A percentile compares a stretch with the other conserved stretches of the same genome.
These are phyloP conservation scores for Trematomus loennbergii DNA, from an alignment of 2,113 vertebrate species.

Conservation along the genomic window DNA sequence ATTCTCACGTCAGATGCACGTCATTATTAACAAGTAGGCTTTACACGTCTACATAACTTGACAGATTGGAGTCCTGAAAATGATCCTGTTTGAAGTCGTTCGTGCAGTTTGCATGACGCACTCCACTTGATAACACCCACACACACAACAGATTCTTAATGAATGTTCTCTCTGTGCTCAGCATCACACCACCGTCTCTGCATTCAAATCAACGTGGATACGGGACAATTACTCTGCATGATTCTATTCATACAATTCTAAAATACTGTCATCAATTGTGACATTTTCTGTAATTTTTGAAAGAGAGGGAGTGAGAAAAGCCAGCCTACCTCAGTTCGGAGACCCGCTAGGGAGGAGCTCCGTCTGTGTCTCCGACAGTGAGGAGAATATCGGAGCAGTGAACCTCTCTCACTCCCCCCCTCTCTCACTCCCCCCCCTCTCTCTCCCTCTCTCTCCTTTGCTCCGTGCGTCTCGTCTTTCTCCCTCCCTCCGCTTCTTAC, in stretches of 20 bases:
- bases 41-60: constrained; percentile 15
- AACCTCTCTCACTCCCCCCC: constrained; percentile 11
- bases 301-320: constrained; percentile 38
- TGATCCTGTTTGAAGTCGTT: not conserved
- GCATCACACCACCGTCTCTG: constrained; percentile 2
- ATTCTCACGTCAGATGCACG: constrained; percentile 50
- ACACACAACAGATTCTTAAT: not conserved
- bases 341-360: constrained; percentile 64
- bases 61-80: not conserved
- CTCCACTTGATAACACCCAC: constrained; percentile 25
- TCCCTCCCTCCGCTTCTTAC: constrained; percentile 67
- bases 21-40: constrained; percentile 37
- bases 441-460: constrained; percentile 29
- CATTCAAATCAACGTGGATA: not conserved
- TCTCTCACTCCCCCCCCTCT: constrained; percentile 21
- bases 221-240: too few relatives aligned
- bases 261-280: not conserved
- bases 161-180: not conserved
- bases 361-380: constrained; percentile 71
- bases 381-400: constrained; percentile 61
- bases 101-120: constrained; percentile 15
- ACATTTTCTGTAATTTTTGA: not conserved
- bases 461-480: constrained; percentile 44
- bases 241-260: not conserved
- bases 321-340: constrained; percentile 73